Evolutionary conservation across 2,797 vertebrate species (phyloP).

Genomic region (Remorina albescens): DNA sequence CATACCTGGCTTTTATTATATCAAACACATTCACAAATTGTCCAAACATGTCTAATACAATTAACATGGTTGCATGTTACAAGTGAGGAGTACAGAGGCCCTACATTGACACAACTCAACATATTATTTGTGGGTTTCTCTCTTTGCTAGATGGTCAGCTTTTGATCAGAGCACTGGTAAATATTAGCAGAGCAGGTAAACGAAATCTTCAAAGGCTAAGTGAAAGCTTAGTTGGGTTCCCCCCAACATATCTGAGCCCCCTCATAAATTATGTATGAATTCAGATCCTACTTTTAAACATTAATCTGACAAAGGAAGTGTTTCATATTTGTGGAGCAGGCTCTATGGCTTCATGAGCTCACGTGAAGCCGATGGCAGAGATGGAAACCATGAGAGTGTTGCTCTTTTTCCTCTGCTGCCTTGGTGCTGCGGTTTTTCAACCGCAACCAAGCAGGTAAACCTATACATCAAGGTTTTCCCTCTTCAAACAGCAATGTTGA

Average conservation of each 20-base stretch:
- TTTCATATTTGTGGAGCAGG: constrained; percentile 74
- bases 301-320: constrained; percentile 66
- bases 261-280: constrained; percentile 81
- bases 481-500: constrained; percentile 76
- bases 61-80: constrained; percentile 34
- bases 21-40: constrained; percentile 20
- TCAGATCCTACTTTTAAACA: constrained; percentile 58
- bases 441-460: constrained; percentile 77
- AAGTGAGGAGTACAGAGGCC: constrained; percentile 46
- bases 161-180: constrained; percentile 76
- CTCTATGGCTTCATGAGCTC: constrained; percentile 60
- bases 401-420: constrained; percentile 48
- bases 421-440: constrained; percentile 63
- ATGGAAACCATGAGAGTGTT: constrained; percentile 66
- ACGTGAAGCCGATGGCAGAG: constrained; percentile 64
- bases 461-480: constrained; percentile 83
- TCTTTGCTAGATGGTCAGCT: constrained; percentile 48
- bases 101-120: constrained; percentile 59
- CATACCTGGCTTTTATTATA: constrained; percentile 1
- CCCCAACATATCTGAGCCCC: constrained; percentile 68
- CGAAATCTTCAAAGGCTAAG: constrained; percentile 75
- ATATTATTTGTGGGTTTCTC: constrained; percentile 67
- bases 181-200: constrained; percentile 80
- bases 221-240: constrained; percentile 77
- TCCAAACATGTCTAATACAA: constrained; percentile 33